These are phyloP conservation scores for Heterocephalus glaber DNA, from an alignment of 2,113 vertebrate genomes.

Conservation along the genomic window DNA sequence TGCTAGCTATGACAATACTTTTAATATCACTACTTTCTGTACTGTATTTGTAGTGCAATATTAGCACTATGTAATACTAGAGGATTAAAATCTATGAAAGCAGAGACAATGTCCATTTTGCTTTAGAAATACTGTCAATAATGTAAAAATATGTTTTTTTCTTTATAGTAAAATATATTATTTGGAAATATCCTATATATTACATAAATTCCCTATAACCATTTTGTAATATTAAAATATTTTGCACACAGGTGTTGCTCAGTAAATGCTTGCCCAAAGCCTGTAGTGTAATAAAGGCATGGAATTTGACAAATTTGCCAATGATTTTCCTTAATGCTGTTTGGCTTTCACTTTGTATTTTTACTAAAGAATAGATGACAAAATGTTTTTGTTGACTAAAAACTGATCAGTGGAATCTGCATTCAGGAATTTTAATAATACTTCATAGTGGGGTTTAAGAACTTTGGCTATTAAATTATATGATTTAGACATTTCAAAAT, in stretches of 20 bases:
- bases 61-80: not conserved
- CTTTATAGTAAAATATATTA: not conserved
- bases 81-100: not conserved
- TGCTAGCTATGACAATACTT: not conserved
- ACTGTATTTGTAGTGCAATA: not conserved
- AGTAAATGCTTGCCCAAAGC: not conserved
- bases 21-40: not conserved
- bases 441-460: not conserved
- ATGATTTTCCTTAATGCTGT: not conserved
- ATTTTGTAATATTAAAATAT: too few relatives aligned
- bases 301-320: too few relatives aligned
- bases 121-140: not conserved
- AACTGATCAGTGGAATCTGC: not conserved
- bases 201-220: not conserved
- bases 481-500: not conserved
- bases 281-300: not conserved
- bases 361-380: not conserved
- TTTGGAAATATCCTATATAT: not conserved
- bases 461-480: not conserved
- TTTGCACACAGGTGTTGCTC: not conserved
- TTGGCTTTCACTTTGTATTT: not conserved
- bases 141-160: not conserved
- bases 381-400: not conserved
- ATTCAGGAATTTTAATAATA: not conserved
- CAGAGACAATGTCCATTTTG: not conserved